Evolutionary conservation across 2,113 vertebrate species (phyloP).

Genomic region (Podarcis raffonei): DNA sequence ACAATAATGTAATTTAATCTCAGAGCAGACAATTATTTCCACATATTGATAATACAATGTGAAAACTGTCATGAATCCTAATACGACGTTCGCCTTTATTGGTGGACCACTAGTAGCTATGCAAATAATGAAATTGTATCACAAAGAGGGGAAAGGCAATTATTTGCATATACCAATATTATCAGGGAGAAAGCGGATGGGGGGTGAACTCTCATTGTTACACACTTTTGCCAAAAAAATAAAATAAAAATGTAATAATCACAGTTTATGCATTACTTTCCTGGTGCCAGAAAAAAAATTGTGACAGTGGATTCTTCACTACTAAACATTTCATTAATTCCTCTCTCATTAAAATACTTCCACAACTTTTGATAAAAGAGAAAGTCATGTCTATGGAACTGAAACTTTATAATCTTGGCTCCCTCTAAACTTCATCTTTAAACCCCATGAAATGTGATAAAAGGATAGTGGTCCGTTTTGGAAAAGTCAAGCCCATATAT

Average conservation of each 20-base stretch:
- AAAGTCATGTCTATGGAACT: not conserved
- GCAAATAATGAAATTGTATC: slow-evolving; percentile 99
- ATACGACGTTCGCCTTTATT: slow-evolving; percentile 99
- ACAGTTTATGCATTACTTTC: slow-evolving; percentile 35
- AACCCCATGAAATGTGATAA: slow-evolving; percentile 34
- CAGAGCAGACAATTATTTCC: slow-evolving; percentile 99
- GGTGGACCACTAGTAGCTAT: slow-evolving; percentile 91
- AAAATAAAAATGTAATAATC: slow-evolving; percentile 55
- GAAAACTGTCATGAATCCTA: slow-evolving; percentile 99
- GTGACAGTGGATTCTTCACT: slow-evolving; percentile 39
- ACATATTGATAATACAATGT: slow-evolving; percentile 99
- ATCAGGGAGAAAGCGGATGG: slow-evolving; percentile 53
- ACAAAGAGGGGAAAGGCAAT: slow-evolving; percentile 84
- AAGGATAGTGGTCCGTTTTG: not conserved
- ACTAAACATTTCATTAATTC: slow-evolving; percentile 64
- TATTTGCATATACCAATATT: slow-evolving; percentile 92
- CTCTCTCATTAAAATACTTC: slow-evolving; percentile 46
- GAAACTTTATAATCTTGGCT: slow-evolving; percentile 44
- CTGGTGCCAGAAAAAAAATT: slow-evolving; percentile 44
- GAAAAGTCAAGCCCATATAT: slow-evolving; percentile 42
- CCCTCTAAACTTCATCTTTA: slow-evolving; percentile 31
- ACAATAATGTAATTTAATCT: slow-evolving; percentile 99
- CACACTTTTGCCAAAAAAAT: slow-evolving; percentile 59
- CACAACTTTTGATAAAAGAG: slow-evolving; percentile 52
- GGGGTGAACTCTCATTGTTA: slow-evolving; percentile 51